Percentiles rank a stretch among this genome's conserved stretches.
phyloP scores from a whole-genome alignment of 2,888 invertebrate genomes.

The Physocephala rufipes region DNA sequence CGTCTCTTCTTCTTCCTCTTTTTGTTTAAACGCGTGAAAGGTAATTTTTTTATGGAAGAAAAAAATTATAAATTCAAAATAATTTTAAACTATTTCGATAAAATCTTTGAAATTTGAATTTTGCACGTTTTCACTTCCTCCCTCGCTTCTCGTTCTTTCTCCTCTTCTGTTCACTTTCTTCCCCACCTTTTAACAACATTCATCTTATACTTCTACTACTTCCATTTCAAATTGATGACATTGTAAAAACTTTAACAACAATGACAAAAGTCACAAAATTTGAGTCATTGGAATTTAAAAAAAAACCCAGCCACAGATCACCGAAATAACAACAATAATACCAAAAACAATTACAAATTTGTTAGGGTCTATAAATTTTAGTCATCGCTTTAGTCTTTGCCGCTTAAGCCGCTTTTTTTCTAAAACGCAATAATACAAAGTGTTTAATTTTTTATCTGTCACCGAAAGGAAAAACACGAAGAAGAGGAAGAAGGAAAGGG shows the following conservation, averaged over 20 bases:
- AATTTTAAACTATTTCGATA: background rate
- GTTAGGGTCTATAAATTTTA: no score
- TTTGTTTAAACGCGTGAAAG: no score
- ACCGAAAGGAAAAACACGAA: background rate
- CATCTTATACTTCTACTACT: background rate
- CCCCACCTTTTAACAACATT: background rate
- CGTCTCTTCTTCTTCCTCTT: no score
- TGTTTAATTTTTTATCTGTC: conserved; percentile 3
- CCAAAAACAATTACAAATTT: no score
- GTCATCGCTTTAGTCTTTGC: no score
- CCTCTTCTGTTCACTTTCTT: no score
- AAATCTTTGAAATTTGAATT: background rate
- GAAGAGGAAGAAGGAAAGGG: background rate
- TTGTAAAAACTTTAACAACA: conserved; percentile 7
- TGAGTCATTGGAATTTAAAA: background rate
- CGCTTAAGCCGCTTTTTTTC: no score
- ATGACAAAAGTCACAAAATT: background rate
- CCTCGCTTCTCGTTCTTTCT: background rate
- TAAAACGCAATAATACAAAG: background rate
- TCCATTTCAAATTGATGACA: background rate
- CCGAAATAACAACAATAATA: conserved; percentile 6
- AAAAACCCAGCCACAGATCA: no score
- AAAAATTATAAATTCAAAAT: no score
- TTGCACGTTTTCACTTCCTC: background rate
- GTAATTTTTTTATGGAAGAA: no score